phyloP scores from a whole-genome alignment of 2,797 vertebrate genomes.

The Iguana delicatissima region DNA sequence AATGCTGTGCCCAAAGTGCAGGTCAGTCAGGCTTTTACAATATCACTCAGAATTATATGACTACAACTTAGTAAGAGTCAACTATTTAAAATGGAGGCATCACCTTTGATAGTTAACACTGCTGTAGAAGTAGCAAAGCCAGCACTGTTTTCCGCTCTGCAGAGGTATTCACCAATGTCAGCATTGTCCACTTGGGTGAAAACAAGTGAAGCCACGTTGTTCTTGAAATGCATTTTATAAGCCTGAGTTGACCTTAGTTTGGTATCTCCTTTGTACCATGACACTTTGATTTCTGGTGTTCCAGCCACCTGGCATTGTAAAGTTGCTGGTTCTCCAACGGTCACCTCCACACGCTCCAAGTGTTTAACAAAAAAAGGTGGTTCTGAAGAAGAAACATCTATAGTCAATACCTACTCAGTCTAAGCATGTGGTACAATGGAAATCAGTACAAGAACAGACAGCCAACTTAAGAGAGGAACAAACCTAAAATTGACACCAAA shows the following conservation, averaged over 20 bases:
- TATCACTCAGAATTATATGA: background rate
- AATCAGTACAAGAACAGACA: slow-evolving; percentile 24
- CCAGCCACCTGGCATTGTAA: slow-evolving; percentile 94
- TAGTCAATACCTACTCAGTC: slow-evolving; percentile 43
- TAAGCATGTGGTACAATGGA: background rate
- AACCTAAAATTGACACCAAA: slow-evolving; percentile 89
- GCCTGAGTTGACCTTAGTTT: slow-evolving; percentile 88
- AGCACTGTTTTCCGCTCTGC: slow-evolving; percentile 93
- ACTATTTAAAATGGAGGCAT: slow-evolving; percentile 58
- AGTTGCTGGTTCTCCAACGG: slow-evolving; percentile 82
- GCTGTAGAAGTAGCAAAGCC: slow-evolving; percentile 89
- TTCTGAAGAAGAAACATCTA: slow-evolving; percentile 80
- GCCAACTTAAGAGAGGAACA: slow-evolving; percentile 55
- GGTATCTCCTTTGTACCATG: slow-evolving; percentile 94
- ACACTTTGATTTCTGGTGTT: slow-evolving; percentile 94
- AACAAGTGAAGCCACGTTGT: slow-evolving; percentile 88
- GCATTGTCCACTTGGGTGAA: slow-evolving; percentile 84
- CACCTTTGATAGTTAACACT: slow-evolving; percentile 90
- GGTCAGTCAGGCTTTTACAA: background rate
- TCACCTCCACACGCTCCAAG: slow-evolving; percentile 87
- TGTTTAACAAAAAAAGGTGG: slow-evolving; percentile 91
- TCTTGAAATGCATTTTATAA: slow-evolving; percentile 88
- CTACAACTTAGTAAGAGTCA: background rate
- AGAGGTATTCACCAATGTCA: slow-evolving; percentile 91
- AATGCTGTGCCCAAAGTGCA: background rate